Evolutionary conservation across 2,113 vertebrate species (phyloP).

Genomic region (Pelvicachromis taeniatus): DNA sequence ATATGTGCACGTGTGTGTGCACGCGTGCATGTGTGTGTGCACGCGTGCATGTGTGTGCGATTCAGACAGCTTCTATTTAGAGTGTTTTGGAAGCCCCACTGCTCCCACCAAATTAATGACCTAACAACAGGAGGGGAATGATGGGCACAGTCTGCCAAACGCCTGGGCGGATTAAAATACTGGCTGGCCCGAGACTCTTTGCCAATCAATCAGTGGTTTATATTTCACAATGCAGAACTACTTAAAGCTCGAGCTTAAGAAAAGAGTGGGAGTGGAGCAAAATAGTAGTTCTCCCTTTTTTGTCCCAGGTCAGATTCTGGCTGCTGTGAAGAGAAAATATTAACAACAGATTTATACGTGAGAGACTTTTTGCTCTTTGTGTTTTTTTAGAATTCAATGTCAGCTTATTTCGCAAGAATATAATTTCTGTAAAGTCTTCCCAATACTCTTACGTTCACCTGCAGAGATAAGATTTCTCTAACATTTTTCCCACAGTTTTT

Average conservation of each 20-base stretch:
- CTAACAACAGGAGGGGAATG: constrained; percentile 52
- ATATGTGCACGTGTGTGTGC: background rate
- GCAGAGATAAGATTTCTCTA: background rate
- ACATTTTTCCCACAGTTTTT: background rate
- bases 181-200: constrained; percentile 22
- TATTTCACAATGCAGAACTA: constrained; percentile 23
- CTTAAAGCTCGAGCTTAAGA: background rate
- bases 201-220: constrained; percentile 46
- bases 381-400: background rate
- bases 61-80: constrained; percentile 48
- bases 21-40: background rate
- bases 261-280: constrained; percentile 1
- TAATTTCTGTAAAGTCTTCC: background rate
- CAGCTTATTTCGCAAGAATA: background rate
- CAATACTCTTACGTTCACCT: background rate
- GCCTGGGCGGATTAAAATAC: constrained; percentile 35
- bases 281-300: background rate
- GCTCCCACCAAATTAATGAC: constrained; percentile 60
- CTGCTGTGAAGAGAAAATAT: background rate
- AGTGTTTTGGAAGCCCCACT: constrained; percentile 42
- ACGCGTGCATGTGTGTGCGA: background rate
- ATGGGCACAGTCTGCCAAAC: constrained; percentile 50
- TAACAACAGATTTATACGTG: background rate
- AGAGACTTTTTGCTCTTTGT: background rate
- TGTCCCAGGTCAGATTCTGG: background rate